Percentiles rank a stretch among this genome's conserved stretches.
Conservation (phyloP, 2,888 invertebrate genomes). For the Scaptodrosophila latifasciaeformis region DNA sequence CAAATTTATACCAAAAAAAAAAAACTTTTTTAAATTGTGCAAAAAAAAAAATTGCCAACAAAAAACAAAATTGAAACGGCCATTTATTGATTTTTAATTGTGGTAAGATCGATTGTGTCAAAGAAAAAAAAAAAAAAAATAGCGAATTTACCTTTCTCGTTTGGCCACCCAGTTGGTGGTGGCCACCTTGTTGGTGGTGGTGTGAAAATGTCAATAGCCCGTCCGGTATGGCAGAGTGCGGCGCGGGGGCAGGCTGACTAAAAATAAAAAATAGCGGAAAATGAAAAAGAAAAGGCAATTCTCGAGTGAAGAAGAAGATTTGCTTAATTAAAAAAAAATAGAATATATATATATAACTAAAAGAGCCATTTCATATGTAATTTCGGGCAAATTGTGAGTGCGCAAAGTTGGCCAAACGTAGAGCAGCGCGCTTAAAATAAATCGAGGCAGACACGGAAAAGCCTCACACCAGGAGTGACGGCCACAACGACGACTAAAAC, state of each 20-base stretch:
- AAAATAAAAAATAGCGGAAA: slow-evolving; percentile 62
- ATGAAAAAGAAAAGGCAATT: too few species aligned
- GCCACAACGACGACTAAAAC: too few species aligned
- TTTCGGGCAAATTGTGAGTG: too few species aligned
- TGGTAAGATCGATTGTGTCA: slow-evolving; percentile 63
- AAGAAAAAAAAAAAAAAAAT: slow-evolving; percentile 6
- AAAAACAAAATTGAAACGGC: background rate
- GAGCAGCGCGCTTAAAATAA: slow-evolving; percentile 59
- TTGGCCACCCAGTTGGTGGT: too few species aligned
- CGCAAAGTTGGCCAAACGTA: slow-evolving; percentile 20
- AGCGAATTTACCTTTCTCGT: too few species aligned
- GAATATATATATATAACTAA: too few species aligned
- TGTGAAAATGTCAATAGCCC: slow-evolving; percentile 9
- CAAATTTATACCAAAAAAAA: slow-evolving; percentile 17
- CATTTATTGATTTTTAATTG: slow-evolving; percentile 63
- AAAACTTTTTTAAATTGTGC: slow-evolving; percentile 15
- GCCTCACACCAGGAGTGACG: slow-evolving; percentile 56
- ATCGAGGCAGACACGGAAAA: slow-evolving; percentile 63
- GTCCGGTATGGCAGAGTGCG: background rate
- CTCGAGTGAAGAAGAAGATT: too few species aligned
- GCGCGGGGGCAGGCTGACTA: slow-evolving; percentile 46
- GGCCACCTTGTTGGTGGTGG: slow-evolving; percentile 3
- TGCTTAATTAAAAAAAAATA: too few species aligned
- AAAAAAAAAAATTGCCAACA: slow-evolving; percentile 5
- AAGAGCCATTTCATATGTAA: too few species aligned